Base-by-base conservation (phyloP, 1,140 invertebrate species). In the Ceratina australensis region DNA sequence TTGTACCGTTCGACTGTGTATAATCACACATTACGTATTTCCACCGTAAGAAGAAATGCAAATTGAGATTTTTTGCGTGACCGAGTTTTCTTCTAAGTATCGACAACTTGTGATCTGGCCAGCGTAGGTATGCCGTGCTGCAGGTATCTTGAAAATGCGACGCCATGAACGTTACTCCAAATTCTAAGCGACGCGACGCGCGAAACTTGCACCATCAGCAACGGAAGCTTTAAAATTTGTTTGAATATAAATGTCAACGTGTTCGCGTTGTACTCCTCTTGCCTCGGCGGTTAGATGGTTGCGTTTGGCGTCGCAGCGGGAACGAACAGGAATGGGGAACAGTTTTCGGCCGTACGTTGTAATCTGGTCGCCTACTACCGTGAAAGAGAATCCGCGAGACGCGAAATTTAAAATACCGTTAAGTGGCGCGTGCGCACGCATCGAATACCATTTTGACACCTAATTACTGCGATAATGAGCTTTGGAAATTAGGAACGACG, bases 401-500 rank as follows among this genome's bases (percentile, higher is more conserved):
- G 18, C 24, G 24, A 28, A 52, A 72, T 72, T 72, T 61, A 33
- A 72, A 72, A 33, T 47, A 24, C 3, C 33, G 33, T 42, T 42
- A 10, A 42, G 7, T 42, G 33, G 33, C 33, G 12, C 16, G 15
- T 18, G 13, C 16, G 13, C 7, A 2, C 10, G 26, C 16, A 28
- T 10, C 22, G 10, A 20, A 68, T 52, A 16, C 22, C 65, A 61
- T 69, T 61, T 50, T 33, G 57, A 33, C 49, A 42, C 57, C 63
- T 74, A 78, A 78, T 83, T 82, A 79, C 68, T 67, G 57, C 50
- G 81, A 69, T 78, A 69, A 82, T 72, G 52, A 78, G 69, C 80
- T 82, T 69, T 69, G 64, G 68, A 73, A 78, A 78, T 68, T 76
- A 60, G 56, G 47, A 57, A 33, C 56, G 18, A 12, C 26, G 8